Evolutionary conservation across 1,140 invertebrate species (phyloP).

Genomic region (Steinernema khuongi): DNA sequence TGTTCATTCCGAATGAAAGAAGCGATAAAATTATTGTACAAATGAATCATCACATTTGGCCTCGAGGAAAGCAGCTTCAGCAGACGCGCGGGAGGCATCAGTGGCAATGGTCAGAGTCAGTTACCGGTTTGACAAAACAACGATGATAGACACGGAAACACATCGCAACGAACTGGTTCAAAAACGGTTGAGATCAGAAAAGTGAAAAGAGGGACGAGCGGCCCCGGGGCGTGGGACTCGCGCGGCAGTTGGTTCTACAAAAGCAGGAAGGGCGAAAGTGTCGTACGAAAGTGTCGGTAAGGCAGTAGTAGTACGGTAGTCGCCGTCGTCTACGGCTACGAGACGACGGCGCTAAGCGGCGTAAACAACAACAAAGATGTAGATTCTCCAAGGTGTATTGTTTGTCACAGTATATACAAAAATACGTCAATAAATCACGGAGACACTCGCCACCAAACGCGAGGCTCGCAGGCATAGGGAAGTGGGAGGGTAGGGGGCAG

Average conservation of each 20-base stretch:
- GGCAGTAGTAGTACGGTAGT: neutral
- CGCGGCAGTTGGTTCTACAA: neutral
- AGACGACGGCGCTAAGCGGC: neutral
- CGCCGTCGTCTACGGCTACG: neutral
- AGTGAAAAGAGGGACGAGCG: neutral
- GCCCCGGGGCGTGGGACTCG: neutral
- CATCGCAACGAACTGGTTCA: slow-evolving; percentile 15
- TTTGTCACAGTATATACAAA: slow-evolving; percentile 12
- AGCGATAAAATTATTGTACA: neutral
- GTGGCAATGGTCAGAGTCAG: slow-evolving; percentile 16
- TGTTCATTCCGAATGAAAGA: neutral
- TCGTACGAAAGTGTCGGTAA: neutral
- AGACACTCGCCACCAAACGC: neutral
- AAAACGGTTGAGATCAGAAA: slow-evolving; percentile 10
- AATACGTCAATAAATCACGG: neutral
- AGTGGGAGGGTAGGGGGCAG: neutral
- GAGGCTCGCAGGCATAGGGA: neutral
- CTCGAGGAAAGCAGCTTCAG: neutral
- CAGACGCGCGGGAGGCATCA: neutral
- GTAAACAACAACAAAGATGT: too few relatives aligned
- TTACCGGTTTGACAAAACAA: slow-evolving; percentile 1
- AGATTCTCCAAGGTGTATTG: neutral
- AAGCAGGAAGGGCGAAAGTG: neutral
- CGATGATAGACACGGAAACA: neutral
- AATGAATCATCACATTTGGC: neutral